These are phyloP conservation scores for Musca vetustissima DNA, from an alignment of 1,140 invertebrate genomes.

Conservation along the genomic window DNA sequence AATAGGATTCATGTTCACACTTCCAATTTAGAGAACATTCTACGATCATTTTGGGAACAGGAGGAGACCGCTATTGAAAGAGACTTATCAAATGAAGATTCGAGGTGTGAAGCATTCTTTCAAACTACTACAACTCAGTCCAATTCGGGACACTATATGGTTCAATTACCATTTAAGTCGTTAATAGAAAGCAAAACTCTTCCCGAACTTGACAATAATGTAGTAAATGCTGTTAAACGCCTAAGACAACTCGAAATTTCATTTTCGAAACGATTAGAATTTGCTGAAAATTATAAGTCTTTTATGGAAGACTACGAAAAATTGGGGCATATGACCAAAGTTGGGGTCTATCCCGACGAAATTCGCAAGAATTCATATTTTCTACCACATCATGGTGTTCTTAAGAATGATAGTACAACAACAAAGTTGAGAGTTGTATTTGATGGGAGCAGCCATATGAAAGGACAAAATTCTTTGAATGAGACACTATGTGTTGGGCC, in stretches of 20 bases:
- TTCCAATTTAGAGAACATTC: not conserved
- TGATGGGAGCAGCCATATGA: slow-evolving; percentile 34
- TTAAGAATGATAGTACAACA: slow-evolving; percentile 38
- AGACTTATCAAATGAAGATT: not conserved
- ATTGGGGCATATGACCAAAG: too few relatives aligned
- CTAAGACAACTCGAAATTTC: too few relatives aligned
- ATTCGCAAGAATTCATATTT: slow-evolving; percentile 21
- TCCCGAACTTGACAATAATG: not conserved
- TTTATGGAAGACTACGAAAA: too few relatives aligned
- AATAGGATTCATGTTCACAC: not conserved
- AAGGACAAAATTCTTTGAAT: slow-evolving; percentile 38
- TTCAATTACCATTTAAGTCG: not conserved
- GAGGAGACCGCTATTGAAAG: not conserved
- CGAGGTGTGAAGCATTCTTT: too few relatives aligned
- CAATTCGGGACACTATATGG: not conserved
- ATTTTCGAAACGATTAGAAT: too few relatives aligned
- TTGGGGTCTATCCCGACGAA: slow-evolving; percentile 17
- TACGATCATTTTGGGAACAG: not conserved
- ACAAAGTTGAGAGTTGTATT: slow-evolving; percentile 43
- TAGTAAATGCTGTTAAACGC: not conserved
- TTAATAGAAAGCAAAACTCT: not conserved
- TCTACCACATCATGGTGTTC: slow-evolving; percentile 46
- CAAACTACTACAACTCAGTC: not conserved
- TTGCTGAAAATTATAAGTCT: too few relatives aligned
- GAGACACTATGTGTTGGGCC: slow-evolving; percentile 44